phyloP scores from a whole-genome alignment of 1,140 invertebrate species.

The Drosophila sturtevanti region DNA sequence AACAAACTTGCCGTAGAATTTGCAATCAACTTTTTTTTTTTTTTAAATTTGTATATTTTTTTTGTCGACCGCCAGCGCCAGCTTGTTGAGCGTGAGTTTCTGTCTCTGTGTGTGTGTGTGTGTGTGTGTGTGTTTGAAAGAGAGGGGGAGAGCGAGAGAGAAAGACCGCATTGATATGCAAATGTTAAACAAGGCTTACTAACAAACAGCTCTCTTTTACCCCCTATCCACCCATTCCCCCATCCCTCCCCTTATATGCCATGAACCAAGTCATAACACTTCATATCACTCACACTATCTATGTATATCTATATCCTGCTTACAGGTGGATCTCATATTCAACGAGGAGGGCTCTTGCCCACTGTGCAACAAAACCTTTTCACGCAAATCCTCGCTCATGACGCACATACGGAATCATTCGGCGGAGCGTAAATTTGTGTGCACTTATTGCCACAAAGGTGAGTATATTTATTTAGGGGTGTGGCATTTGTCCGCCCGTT shows the following conservation, averaged over 20 bases:
- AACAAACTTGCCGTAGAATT: conserved; percentile 51
- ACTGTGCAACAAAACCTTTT: conserved; percentile 85
- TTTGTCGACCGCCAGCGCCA: conserved; percentile 55
- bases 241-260: neutral
- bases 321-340: conserved; percentile 81
- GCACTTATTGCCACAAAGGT: conserved; percentile 86
- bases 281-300: neutral
- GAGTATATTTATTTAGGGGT: conserved; percentile 20
- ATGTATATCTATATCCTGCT: neutral
- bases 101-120: conserved; percentile 8
- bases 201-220: neutral
- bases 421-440: conserved; percentile 85
- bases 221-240: neutral
- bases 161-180: conserved; percentile 4
- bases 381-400: conserved; percentile 84
- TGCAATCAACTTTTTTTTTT: conserved; percentile 53
- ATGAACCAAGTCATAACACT: neutral
- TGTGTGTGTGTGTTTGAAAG: conserved; percentile 11
- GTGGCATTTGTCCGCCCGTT: neutral
- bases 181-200: conserved; percentile 24
- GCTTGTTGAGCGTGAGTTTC: conserved; percentile 72
- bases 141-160: conserved; percentile 22
- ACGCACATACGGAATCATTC: conserved; percentile 86
- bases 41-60: conserved; percentile 7
- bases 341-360: conserved; percentile 83